Conservation (phyloP, 2,888 invertebrate species). For the Cynaeus angustus region DNA sequence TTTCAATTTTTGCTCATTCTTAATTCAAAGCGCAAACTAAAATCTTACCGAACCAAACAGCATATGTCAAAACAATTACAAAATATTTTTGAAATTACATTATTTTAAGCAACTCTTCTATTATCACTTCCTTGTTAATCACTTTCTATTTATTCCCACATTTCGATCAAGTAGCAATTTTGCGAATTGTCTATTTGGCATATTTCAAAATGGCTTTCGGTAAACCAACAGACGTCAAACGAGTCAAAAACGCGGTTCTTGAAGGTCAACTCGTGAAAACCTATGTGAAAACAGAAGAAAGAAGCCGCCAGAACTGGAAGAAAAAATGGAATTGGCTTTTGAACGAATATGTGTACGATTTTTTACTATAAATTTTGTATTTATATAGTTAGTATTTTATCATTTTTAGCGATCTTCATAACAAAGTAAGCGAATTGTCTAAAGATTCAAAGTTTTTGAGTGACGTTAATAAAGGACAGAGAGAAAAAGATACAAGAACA, state of each 20-base stretch:
- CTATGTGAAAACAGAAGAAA: constrained; percentile 34
- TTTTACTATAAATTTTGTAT: not conserved
- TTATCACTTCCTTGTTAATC: constrained; percentile 24
- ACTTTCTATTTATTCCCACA: constrained; percentile 31
- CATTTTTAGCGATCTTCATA: constrained; percentile 45
- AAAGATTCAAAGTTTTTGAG: constrained; percentile 49
- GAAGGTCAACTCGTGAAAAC: constrained; percentile 40
- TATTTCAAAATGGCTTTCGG: constrained; percentile 39
- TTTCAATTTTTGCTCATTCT: not conserved
- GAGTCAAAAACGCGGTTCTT: constrained; percentile 39
- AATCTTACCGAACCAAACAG: not conserved
- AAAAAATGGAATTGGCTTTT: constrained; percentile 48
- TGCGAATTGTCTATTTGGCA: constrained; percentile 15
- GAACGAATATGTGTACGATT: constrained; percentile 36
- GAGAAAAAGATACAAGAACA: constrained; percentile 49
- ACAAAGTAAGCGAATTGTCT: constrained; percentile 50
- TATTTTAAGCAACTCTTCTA: constrained; percentile 16
- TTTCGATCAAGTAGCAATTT: constrained; percentile 5
- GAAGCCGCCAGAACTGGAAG: constrained; percentile 31
- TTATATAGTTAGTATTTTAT: not conserved
- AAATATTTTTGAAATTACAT: constrained; percentile 28
- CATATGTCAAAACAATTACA: constrained; percentile 22
- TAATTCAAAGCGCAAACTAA: constrained; percentile 7
- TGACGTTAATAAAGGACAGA: constrained; percentile 28
- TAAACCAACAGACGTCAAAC: constrained; percentile 21